phyloP scores from a whole-genome alignment of 1,140 invertebrate species.

The Pemphigus obesinymphae region DNA sequence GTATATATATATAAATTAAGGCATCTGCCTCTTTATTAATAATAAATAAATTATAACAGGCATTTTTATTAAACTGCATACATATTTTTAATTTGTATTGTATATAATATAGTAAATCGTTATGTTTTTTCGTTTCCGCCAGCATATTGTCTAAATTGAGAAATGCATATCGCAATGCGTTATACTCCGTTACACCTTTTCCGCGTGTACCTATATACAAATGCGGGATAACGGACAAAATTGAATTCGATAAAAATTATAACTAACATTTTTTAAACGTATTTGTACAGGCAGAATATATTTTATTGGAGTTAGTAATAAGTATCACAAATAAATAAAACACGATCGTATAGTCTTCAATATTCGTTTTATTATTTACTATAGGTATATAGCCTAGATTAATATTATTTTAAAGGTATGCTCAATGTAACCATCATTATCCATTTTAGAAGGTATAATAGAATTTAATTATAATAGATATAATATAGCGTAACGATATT shows the following conservation, averaged over 20 bases:
- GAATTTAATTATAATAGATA: not conserved
- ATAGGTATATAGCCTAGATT: not conserved
- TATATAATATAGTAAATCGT: not conserved
- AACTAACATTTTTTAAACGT: too few relatives aligned
- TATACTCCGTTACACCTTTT: not conserved
- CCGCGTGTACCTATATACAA: not conserved
- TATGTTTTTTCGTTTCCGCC: slow-evolving; percentile 15
- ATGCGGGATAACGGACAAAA: slow-evolving; percentile 27
- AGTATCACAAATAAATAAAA: not conserved
- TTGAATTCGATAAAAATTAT: too few relatives aligned
- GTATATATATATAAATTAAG: too few relatives aligned
- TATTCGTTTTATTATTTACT: too few relatives aligned
- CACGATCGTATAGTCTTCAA: not conserved
- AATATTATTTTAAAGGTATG: not conserved
- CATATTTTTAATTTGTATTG: too few relatives aligned
- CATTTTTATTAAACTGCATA: not conserved
- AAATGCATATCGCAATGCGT: not conserved
- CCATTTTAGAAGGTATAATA: too few relatives aligned
- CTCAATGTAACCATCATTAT: not conserved
- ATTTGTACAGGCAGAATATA: too few relatives aligned
- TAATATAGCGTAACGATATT: not conserved
- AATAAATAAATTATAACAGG: too few relatives aligned
- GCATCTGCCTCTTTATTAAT: too few relatives aligned
- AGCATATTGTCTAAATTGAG: slow-evolving; percentile 7
- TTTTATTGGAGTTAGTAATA: too few relatives aligned